These are phyloP conservation scores for Podocnemis expansa DNA, from an alignment of 2,113 vertebrate genomes.

Conservation along the genomic window DNA sequence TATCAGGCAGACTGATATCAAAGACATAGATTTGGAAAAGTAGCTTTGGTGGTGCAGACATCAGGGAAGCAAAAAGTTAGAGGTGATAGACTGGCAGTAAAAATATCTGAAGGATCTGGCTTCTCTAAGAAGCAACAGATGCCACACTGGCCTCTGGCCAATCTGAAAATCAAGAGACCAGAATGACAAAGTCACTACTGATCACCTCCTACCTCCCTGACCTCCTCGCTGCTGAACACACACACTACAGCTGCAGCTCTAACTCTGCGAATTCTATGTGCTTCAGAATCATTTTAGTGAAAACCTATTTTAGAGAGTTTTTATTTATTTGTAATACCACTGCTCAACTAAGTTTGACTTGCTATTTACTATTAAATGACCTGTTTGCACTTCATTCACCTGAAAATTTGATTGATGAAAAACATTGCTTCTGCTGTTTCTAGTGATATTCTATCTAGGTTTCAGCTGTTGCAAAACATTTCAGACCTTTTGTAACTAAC, in stretches of 20 bases:
- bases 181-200: not conserved
- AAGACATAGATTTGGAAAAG: not conserved
- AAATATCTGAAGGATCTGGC: not conserved
- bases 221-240: accelerated
- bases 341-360: constrained; percentile 60
- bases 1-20: not conserved
- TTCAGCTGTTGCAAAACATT: constrained; percentile 52
- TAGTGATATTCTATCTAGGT: constrained; percentile 52
- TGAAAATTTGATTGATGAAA: constrained; percentile 66
- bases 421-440: constrained; percentile 53
- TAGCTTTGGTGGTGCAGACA: not conserved
- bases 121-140: not conserved
- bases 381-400: constrained; percentile 59
- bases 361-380: constrained; percentile 69
- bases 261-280: not conserved
- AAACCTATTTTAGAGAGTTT: constrained; percentile 46
- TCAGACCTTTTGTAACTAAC: constrained; percentile 61
- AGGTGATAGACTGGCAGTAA: not conserved
- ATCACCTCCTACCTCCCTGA: not conserved
- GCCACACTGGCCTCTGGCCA: not conserved
- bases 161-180: not conserved
- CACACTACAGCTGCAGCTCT: not conserved
- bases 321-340: constrained; percentile 62
- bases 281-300: constrained; percentile 9
- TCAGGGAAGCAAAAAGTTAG: not conserved